Base-by-base conservation (phyloP, 2,888 invertebrate genomes). In the Himalopsyche japonica region DNA sequence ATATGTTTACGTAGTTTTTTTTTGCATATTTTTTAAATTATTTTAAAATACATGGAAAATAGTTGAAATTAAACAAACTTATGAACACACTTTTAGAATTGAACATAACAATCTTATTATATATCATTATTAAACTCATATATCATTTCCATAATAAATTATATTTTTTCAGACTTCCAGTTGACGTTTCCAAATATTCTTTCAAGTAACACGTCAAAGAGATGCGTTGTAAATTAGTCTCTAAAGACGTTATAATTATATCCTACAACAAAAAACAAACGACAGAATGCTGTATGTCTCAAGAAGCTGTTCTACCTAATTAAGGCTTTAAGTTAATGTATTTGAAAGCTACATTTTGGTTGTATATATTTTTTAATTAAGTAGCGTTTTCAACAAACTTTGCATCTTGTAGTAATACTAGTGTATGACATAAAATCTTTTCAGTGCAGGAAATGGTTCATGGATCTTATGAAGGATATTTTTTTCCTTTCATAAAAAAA, bases 161-260 rank as follows among this genome's bases (percentile, higher is more conserved):
- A 57, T 57, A 57, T 57, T 57, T 57, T 57, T 57, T 57, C 20
- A 24, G 57, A 57, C 57, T 57, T 0, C 20, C 57, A 5, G 20
- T 57, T 57, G 57, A 57, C 57, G 20, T 20, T 57, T 57, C 57
- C 20, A 57, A 20, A 57, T 57, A 20, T 57, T 10, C 57, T 57
- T 57, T 57, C 57, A 57, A 76, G 76, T n/a, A 24, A 76, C 76
- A 76, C 27, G 82, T 82, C 77, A 82, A 37, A 37, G 24, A 76
- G 76, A 76, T 76, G 47, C 30, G 43, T 82, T 84, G 81, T 84
- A 84, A 84, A 84, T 84, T 84, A 84, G 84, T 79, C 64, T 84
- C 84, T 84, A 84, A 84, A 84, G 76, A 84, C 81, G 34, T 84
- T 57, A 84, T 81, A 84, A 84, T 84, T 81, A 84, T 84, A 77